Evolutionary conservation across 1,140 invertebrate species (phyloP).

Genomic region (Piezodorus guildinii): DNA sequence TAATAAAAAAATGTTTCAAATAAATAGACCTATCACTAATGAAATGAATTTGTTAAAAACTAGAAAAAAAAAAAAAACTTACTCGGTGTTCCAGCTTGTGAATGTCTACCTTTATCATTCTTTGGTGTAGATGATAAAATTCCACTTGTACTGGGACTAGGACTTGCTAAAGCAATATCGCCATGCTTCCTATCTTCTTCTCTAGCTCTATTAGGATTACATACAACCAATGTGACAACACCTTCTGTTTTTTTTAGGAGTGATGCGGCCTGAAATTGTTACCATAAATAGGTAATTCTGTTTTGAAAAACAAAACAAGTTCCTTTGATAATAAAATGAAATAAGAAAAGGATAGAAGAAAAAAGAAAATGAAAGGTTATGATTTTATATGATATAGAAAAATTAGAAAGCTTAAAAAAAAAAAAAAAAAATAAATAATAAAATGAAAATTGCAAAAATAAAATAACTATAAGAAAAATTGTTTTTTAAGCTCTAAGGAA

Average conservation of each 20-base stretch:
- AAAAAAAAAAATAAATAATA: no score
- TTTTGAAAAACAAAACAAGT: no score
- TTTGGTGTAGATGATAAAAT: slow-evolving; percentile 1
- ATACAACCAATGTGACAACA: slow-evolving; percentile 69
- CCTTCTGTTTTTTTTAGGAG: slow-evolving; percentile 79
- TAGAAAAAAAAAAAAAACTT: slow-evolving; percentile 26
- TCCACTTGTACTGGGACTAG: slow-evolving; percentile 3
- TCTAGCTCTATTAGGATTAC: slow-evolving; percentile 66
- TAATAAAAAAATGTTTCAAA: no score
- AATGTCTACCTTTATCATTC: slow-evolving; percentile 1
- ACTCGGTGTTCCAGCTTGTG: slow-evolving; percentile 34
- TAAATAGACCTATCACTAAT: no score
- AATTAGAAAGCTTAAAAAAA: no score
- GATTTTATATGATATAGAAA: no score
- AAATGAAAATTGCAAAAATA: no score
- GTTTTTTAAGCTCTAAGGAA: no score
- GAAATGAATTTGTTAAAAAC: not conserved
- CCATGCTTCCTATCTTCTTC: slow-evolving; percentile 38
- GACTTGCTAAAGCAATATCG: slow-evolving; percentile 18
- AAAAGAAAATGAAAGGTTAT: no score
- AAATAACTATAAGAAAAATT: no score
- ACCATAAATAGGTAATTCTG: not conserved
- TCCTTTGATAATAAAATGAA: no score
- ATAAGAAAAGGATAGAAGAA: no score
- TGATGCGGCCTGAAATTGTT: slow-evolving; percentile 53